Base-by-base conservation (phyloP, 2,888 invertebrate species). In the Hemicrepidius hirtus region DNA sequence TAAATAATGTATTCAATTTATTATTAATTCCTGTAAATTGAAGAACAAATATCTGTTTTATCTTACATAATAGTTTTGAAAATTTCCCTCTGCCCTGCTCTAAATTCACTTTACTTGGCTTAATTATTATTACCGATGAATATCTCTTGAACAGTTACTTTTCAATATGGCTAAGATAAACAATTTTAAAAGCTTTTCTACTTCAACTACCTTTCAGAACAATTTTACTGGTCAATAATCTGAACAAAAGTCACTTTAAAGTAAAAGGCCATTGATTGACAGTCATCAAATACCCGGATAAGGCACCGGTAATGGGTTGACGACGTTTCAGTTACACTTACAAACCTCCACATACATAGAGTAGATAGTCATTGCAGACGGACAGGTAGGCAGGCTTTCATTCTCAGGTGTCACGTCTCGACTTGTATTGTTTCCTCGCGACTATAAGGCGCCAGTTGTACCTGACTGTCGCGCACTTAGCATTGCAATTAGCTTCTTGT, bases 401-500 rank as follows among this genome's bases (percentile, higher is more conserved):
- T 82, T 75, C 78, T 78, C 76, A 79, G 81, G 80, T 82, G 82
- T 84, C 84, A 85, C 84, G 84, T 84, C 82, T 82, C 78, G 80
- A 80, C 81, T 79, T 73, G 82, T 79, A 85, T 85, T 84, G 84
- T 85, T 82, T 81, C 80, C 76, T 79, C 75, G 82, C 84, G 84
- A 83, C 84, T 79, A 60, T 60, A 75, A 82, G 84, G 84, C 84
- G 84, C 84, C 84, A 83, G 81, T 78, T 77, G 79, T 84, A 84
- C 83, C 83, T 83, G 82, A 79, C 82, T 80, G 83, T 80, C 81
- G 82, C 82, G 82, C 80, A 84, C 81, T 84, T 83, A 78, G 84
- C 83, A 85, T 85, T 82, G 80, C 82, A 85, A 85, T 84, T 84
- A 84, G 81, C 79, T 83, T 77, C 80, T 76, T 77, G 77, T 79